Base-by-base conservation (phyloP, 1,140 invertebrate species). In the Dendroctonus valens region DNA sequence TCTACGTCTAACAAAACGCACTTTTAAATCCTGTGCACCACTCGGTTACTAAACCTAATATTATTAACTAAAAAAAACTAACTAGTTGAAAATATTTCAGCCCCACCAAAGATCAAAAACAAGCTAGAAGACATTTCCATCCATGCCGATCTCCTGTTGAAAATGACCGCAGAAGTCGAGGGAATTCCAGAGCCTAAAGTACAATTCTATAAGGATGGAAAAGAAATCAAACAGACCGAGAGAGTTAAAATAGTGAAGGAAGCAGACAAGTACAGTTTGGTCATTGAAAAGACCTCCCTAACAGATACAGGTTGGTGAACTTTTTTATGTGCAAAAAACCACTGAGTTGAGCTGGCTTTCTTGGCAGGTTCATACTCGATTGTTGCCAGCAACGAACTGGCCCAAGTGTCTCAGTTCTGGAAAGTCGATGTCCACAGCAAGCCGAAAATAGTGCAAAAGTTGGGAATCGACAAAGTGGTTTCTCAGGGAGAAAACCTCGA, bases 281-380 rank as follows among this genome's bases (percentile, higher is more conserved):
- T 89, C 11, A 91, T 99, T 50, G 88, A 89, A 62, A 87, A 92
- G 61, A 87, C 92, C 0, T 85, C 84, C 54, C 81, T 95, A 0
- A 91, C 91, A 38, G 96, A 99, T 78, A 83, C 91, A 39, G 97
- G 95, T 75, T 55, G 49, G 46, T 49, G 59, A 12, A 15, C 5
- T n/a, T 51, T 51, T 51, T 15, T 26, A 26, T 26, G 26, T 3
- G 1, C 26, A 26, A 26, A n/a, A 26, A 26, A 26, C 26, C 26
- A 26, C 26, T 26, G 26, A 26, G 26, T 26, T 26, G 1, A 2
- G 3, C 26, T 26, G 26, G 26, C 7, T 14, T 49, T 41, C 49
- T 11, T 69, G 77, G 82, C 89, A 51, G 96, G 95, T 7, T 91
- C 90, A n/a, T 99, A 97, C 76, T 94, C 94, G 0, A 89, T 97